These are phyloP conservation scores for Venturia canescens DNA, from an alignment of 1,140 invertebrate genomes.

Conservation along the genomic window DNA sequence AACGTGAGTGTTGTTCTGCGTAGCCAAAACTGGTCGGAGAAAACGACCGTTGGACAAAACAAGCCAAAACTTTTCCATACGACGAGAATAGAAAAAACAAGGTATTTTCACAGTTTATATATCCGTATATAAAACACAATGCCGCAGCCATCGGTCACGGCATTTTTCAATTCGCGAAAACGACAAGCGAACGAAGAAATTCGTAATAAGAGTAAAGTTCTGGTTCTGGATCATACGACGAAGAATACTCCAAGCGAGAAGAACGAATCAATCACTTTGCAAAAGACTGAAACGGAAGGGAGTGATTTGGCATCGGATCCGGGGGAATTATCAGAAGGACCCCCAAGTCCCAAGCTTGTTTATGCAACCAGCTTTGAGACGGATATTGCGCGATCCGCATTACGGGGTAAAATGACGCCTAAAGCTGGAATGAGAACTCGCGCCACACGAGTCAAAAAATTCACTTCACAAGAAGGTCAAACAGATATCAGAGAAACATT, in stretches of 20 bases:
- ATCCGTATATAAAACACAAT: constrained; percentile 71
- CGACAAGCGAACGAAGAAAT: constrained; percentile 82
- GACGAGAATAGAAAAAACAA: constrained; percentile 15
- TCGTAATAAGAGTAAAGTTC: constrained; percentile 78
- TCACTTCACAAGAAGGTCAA: constrained; percentile 62
- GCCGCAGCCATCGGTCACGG: constrained; percentile 84
- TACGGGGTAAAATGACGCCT: constrained; percentile 49
- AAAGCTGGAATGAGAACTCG: constrained; percentile 50
- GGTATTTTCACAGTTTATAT: constrained; percentile 22
- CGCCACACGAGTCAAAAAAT: constrained; percentile 51
- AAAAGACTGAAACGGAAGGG: constrained; percentile 42
- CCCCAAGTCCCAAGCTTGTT: constrained; percentile 48
- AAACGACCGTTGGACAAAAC: neutral
- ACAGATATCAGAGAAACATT: constrained; percentile 71
- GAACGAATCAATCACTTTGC: constrained; percentile 10
- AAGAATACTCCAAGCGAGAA: constrained; percentile 18
- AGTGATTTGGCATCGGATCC: constrained; percentile 25
- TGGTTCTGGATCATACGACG: constrained; percentile 77
- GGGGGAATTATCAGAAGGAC: constrained; percentile 14
- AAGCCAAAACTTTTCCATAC: neutral
- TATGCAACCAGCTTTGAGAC: constrained; percentile 32
- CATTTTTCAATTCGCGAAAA: constrained; percentile 84
- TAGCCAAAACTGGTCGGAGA: neutral
- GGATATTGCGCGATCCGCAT: constrained; percentile 62
- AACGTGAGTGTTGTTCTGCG: neutral